Base-by-base conservation (phyloP, 2,113 vertebrate species). In the Podiceps cristatus region DNA sequence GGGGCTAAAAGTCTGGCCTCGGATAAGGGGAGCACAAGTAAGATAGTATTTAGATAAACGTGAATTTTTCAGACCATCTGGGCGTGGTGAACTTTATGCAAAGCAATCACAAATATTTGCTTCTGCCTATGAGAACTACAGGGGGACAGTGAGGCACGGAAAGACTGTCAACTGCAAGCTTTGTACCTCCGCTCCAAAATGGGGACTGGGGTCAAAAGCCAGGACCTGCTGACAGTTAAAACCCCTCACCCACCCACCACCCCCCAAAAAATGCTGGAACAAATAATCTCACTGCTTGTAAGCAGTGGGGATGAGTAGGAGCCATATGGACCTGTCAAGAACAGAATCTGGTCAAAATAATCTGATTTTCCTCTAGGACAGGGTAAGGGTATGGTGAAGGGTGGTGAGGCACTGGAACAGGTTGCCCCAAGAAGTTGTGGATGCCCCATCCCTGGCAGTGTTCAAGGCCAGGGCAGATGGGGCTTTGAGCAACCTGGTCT, bases 31-130 rank as follows among this genome's bases (percentile, higher is more conserved):
- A 92, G 59, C 5, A 4, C 50, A 29, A 74, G 28, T 8, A 80
- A 79, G 11, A 72, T 14, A 40, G 25, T 58, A 27, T 84, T 84
- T 47, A 66, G 40, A 33, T n/a, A 56, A 87, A 52, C 0, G 8
- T 29, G 20, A 4, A 15, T 29, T 88, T 88, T 83, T 73, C 55
- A 53, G 59, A 27, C 64, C 13, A 9, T 49, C 50, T 84, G 24
- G 2, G 3, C 2, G 0, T 40, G 33, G 13, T 44, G 50, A 85
- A 33, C 44, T 52, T 84, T 45, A 56, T 0, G 4, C 19, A 80
- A 53, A 80, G 35, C 15, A 73, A 40, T 73, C 55, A 33, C 52
- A 90, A 95, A 53, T 29, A 49, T 18, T 67, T 24, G 7, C 45
- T 44, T 8, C 53, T 81, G 31, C 33, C 42, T 27, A 0, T 16